Conservation (phyloP, 2,797 vertebrate genomes). For the Graptemys geographica region DNA sequence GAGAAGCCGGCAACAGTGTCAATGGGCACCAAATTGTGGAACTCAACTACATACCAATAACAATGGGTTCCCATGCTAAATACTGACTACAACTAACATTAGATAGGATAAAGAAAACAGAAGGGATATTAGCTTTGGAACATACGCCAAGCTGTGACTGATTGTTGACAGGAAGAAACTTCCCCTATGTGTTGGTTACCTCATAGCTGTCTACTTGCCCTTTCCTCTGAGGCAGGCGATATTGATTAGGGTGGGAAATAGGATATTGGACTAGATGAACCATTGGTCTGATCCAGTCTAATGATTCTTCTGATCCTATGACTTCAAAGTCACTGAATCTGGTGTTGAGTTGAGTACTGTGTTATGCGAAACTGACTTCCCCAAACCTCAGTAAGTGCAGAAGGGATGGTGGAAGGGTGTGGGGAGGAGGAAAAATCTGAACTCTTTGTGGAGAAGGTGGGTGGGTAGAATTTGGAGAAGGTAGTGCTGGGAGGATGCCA, state of each 20-base stretch:
- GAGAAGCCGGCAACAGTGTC: neutral
- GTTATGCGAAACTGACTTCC: neutral
- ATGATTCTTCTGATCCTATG: neutral
- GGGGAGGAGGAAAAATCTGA: neutral
- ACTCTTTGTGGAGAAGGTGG: neutral
- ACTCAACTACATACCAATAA: neutral
- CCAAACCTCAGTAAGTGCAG: neutral
- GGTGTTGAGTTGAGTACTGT: neutral
- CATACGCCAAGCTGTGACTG: neutral
- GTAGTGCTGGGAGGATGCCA: neutral
- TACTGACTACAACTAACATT: neutral
- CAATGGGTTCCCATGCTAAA: neutral
- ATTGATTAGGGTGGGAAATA: neutral
- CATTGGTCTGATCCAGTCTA: neutral
- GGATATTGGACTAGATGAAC: neutral
- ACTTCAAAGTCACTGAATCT: neutral
- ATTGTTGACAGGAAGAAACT: neutral
- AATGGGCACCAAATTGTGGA: neutral
- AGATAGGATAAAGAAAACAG: neutral
- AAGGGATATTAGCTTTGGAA: neutral
- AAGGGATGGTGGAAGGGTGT: neutral
- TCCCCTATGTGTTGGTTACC: neutral
- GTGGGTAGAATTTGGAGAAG: neutral
- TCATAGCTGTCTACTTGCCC: neutral
- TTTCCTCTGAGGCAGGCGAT: neutral